Conservation (phyloP, 2,797 vertebrate genomes). For the Brachymystax lenok region DNA sequence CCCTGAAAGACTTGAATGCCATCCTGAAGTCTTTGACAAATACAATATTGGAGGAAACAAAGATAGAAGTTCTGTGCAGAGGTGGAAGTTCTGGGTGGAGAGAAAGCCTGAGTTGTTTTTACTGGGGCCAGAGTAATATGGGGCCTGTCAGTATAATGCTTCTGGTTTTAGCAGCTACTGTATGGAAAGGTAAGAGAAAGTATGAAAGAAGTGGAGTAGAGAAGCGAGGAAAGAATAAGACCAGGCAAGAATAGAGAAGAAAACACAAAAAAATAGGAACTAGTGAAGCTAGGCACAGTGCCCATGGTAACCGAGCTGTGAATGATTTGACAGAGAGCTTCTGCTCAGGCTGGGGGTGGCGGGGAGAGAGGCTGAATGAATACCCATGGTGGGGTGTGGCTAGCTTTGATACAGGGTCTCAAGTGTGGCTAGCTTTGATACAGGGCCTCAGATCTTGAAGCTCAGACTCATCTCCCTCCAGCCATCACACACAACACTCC, state of each 20-base stretch:
- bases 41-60: not conserved
- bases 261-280: not conserved
- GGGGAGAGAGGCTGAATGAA: conserved; percentile 7
- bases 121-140: not conserved
- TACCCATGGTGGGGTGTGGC: not conserved
- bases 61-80: not conserved
- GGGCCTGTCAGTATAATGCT: not conserved
- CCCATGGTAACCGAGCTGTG: conserved; percentile 53
- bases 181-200: not conserved
- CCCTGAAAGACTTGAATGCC: not conserved
- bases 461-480: not conserved
- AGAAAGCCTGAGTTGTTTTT: not conserved
- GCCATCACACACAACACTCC: not conserved
- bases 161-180: not conserved
- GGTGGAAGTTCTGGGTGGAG: not conserved
- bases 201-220: not conserved
- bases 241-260: conserved; percentile 13
- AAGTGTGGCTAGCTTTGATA: not conserved
- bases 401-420: conserved; percentile 2
- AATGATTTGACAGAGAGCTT: conserved; percentile 49
- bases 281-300: conserved; percentile 38
- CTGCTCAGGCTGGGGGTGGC: conserved; percentile 12
- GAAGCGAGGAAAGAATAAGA: conserved; percentile 23
- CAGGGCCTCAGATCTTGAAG: conserved; percentile 7
- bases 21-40: conserved; percentile 25